A percentile compares a stretch with the other conserved stretches of the same genome.
Conservation (phyloP, 2,888 invertebrate species). For the Acleris holmiana region DNA sequence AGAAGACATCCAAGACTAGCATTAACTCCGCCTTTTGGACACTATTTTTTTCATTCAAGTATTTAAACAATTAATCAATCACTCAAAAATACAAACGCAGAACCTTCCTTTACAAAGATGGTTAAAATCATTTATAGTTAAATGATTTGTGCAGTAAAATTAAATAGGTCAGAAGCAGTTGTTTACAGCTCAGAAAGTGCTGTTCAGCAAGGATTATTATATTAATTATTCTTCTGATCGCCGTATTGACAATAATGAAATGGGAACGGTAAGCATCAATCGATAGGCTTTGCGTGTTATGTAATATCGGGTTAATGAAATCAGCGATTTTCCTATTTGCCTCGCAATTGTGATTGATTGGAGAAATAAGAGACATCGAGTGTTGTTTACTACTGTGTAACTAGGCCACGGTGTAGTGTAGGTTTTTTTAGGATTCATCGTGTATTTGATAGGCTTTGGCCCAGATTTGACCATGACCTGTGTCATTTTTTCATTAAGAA, state of each 20-base stretch:
- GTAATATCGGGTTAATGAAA: constrained; percentile 42
- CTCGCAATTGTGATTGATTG: constrained; percentile 47
- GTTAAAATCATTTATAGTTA: too few relatives aligned
- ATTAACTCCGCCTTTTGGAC: too few relatives aligned
- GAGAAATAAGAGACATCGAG: constrained; percentile 51
- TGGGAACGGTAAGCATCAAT: constrained; percentile 7
- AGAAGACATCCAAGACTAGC: too few relatives aligned
- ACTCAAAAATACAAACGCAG: too few relatives aligned
- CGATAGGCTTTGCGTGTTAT: constrained; percentile 23
- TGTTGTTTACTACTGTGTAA: constrained; percentile 48
- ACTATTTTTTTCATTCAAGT: too few relatives aligned
- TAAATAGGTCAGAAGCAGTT: constrained; percentile 8
- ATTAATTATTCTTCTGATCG: constrained; percentile 4
- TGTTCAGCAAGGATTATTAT: constrained; percentile 7
- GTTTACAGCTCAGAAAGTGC: constrained; percentile 16
- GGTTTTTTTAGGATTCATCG: background rate
- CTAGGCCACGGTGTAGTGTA: constrained; percentile 13
- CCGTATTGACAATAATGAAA: constrained; percentile 7
- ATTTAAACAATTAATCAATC: too few relatives aligned
- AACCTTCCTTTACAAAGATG: too few relatives aligned
- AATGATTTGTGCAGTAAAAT: too few relatives aligned
- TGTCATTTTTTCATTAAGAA: too few relatives aligned
- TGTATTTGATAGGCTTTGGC: background rate
- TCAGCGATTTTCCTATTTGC: constrained; percentile 39
- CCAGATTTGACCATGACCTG: too few relatives aligned